Evolutionary conservation across 2,888 invertebrate species (phyloP).

Genomic region (Morinoia aosen): DNA sequence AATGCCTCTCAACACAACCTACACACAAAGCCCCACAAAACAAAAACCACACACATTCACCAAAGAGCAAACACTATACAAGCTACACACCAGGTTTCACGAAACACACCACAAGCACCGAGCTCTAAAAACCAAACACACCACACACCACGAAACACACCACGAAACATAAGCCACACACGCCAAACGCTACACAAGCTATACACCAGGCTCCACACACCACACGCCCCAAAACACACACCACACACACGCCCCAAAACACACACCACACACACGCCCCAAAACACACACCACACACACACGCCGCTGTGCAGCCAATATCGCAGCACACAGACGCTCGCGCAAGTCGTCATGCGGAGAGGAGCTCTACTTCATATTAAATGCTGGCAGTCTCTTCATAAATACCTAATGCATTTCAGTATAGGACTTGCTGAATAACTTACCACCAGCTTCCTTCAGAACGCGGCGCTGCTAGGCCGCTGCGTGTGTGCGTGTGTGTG

Average conservation of each 20-base stretch:
- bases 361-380: conserved; percentile 15
- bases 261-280: too few relatives aligned
- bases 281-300: too few relatives aligned
- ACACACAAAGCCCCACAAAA: neutral
- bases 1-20: too few relatives aligned
- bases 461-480: neutral
- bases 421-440: conserved; percentile 39
- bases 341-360: conserved; percentile 12
- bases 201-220: too few relatives aligned
- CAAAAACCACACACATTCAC: neutral
- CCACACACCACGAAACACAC: neutral
- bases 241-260: too few relatives aligned
- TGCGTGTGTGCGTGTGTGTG: neutral
- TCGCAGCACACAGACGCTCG: neutral
- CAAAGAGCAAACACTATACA: neutral
- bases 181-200: too few relatives aligned
- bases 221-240: too few relatives aligned
- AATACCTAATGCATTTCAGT: conserved; percentile 48
- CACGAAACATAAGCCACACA: neutral
- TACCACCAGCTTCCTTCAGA: conserved; percentile 15
- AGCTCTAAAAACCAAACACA: neutral
- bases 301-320: neutral
- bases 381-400: conserved; percentile 49
- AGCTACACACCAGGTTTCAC: neutral
- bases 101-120: neutral